Evolutionary conservation across 1,140 invertebrate genomes (phyloP).

Genomic region (Nasonia giraulti): DNA sequence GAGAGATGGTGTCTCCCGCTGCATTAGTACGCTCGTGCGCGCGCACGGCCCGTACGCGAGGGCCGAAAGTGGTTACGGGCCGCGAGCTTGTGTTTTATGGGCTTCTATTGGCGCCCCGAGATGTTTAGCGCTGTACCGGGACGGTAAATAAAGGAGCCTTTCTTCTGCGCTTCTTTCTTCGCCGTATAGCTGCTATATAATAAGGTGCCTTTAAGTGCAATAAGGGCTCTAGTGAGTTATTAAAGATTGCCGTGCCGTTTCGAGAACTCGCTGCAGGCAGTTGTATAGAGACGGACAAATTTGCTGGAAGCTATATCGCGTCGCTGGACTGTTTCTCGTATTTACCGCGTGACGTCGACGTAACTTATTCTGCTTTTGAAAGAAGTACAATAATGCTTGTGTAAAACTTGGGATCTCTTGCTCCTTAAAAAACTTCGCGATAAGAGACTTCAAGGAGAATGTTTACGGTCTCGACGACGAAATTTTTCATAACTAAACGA

Average conservation of each 20-base stretch:
- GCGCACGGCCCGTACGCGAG: not conserved
- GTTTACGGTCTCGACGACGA: not conserved
- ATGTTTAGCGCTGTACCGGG: not conserved
- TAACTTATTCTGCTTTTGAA: too few species aligned
- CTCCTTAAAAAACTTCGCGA: too few species aligned
- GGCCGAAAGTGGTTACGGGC: constrained; percentile 15
- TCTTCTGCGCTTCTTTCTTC: not conserved
- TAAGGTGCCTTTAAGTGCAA: not conserved
- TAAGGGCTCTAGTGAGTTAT: not conserved
- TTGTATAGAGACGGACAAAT: too few species aligned
- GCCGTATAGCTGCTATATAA: not conserved
- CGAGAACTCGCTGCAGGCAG: not conserved
- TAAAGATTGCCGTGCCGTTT: not conserved
- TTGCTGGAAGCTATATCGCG: too few species aligned
- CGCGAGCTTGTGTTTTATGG: constrained; percentile 34
- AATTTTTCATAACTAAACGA: not conserved
- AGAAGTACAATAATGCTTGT: too few species aligned
- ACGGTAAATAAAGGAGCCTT: constrained; percentile 38
- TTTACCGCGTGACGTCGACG: too few species aligned
- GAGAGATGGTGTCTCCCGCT: constrained; percentile 37
- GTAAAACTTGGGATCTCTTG: not conserved
- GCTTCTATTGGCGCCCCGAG: constrained; percentile 15
- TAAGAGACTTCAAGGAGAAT: too few species aligned
- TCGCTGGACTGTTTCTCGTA: too few species aligned
- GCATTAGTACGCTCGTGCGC: constrained; percentile 25